Evolutionary conservation across 2,797 vertebrate genomes (phyloP), one percentile per base, ranked within the genome.

Genomic region (Gastrophryne carolinensis): DNA sequence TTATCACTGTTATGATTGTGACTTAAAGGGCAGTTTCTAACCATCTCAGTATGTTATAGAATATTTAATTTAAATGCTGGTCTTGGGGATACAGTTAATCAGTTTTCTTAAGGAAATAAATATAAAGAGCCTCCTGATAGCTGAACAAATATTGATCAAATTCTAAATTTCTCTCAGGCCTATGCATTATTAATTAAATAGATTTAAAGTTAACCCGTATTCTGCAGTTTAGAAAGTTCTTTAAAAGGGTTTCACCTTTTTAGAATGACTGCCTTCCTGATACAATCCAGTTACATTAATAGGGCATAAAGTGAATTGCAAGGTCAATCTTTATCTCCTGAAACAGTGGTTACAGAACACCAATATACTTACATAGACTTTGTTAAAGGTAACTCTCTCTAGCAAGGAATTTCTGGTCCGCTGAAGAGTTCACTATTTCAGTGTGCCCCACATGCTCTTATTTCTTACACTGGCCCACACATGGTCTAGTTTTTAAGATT

Each of bases 21-120:
- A 35, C 21, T 60, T 58, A 23, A 75, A 68, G 5, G 39, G 30
- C 49, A 64, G 60, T 60, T 60, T 23, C 57, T 58, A 74, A 74
- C 17, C 19, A 39, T 52, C 30, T 35, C 35, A 27, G 30, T 32
- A 75, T 60, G 30, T 66, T 11, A 49, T 49, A 64, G 15, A 74
- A 57, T 65, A 47, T 70, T 60, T 71, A 49, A 66, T 75, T 67
- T 66, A 58, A 34, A 66, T 30, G 8, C 24, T 58, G 19, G 53
- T 53, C 72, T 39, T 23, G 44, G 29, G 50, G 57, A 39, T 24
- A 27, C 21, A 61, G 35, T 64, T 65, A 57, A 47, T 66, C 50
- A 74, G 35, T 57, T 56, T 74, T 23, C 13, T 2, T 35, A 47
- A 41, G 66, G 27, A 47, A 35, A 23, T 49, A 32, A 50, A 61